A percentile compares a stretch with the other conserved stretches of the same genome.
Evolutionary conservation across 2,888 invertebrate genomes (phyloP).

Genomic region (Orgyia antiqua): DNA sequence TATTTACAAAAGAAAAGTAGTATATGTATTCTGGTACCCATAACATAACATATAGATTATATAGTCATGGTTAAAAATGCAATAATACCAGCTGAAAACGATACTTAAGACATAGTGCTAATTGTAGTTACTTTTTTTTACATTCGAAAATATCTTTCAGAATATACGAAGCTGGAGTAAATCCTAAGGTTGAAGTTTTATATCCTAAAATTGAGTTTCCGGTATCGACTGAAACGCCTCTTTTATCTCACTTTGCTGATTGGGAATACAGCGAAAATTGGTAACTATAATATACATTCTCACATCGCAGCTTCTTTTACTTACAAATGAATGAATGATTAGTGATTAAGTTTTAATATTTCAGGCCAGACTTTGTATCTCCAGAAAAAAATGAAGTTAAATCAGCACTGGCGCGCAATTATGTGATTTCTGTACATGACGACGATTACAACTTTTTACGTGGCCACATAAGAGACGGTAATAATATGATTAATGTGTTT

Average conservation of each 20-base stretch:
- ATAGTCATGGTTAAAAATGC: too few relatives aligned
- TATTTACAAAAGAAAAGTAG: too few relatives aligned
- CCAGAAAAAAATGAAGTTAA: conserved; percentile 25
- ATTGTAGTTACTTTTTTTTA: too few relatives aligned
- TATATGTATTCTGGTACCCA: too few relatives aligned
- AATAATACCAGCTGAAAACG: too few relatives aligned
- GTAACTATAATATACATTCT: too few relatives aligned
- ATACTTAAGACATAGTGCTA: too few relatives aligned
- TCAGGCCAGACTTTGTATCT: conserved; percentile 33
- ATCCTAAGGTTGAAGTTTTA: conserved; percentile 82
- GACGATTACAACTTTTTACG: conserved; percentile 41
- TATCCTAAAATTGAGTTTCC: conserved; percentile 86
- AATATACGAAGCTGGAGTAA: conserved; percentile 84
- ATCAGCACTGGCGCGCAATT: conserved; percentile 26
- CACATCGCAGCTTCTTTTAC: too few relatives aligned
- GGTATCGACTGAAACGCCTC: conserved; percentile 88
- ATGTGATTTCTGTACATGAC: conserved; percentile 41
- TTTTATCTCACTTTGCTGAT: conserved; percentile 84
- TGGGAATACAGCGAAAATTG: conserved; percentile 89
- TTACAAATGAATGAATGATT: too few relatives aligned
- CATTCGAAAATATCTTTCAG: too few relatives aligned
- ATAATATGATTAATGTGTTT: neutral
- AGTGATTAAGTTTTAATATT: too few relatives aligned
- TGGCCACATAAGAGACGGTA: conserved; percentile 39
- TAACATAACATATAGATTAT: too few relatives aligned